A percentile compares a stretch with the other conserved stretches of the same genome.
These are phyloP conservation scores for Peromyscus maniculatus DNA, from an alignment of 2,113 vertebrate species.

Conservation along the genomic window DNA sequence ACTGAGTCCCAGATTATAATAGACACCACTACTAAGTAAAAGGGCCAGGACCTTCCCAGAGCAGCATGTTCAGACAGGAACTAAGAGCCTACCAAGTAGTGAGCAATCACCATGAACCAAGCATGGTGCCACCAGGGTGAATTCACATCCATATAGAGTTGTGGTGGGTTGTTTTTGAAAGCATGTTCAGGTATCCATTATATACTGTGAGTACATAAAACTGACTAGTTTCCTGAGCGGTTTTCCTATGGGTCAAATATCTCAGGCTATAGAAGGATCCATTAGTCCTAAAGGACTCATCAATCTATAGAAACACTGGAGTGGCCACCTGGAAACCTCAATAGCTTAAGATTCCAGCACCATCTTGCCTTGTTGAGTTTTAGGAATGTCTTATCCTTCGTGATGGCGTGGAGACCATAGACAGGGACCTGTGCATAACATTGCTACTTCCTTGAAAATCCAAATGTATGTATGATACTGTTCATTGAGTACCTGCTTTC, in stretches of 20 bases:
- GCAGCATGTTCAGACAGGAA: background rate
- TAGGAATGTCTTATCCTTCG: background rate
- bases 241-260: conserved; percentile 17
- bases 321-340: background rate
- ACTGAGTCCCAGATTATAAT: background rate
- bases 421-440: background rate
- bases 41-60: background rate
- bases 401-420: background rate
- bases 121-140: background rate
- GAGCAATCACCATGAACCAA: background rate
- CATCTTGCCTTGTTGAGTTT: background rate
- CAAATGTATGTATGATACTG: background rate
- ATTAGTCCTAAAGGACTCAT: background rate
- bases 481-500: background rate
- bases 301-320: background rate
- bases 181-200: background rate
- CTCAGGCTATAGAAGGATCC: background rate
- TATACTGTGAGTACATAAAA: conserved; percentile 14
- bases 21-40: background rate
- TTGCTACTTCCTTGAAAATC: conserved; percentile 6
- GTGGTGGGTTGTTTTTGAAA: background rate
- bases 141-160: background rate
- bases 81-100: background rate
- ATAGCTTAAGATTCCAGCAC: background rate
- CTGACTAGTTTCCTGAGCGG: background rate